A percentile compares a stretch with the other conserved stretches of the same genome.
Evolutionary conservation across 2,888 invertebrate genomes (phyloP).

Genomic region (Drosophila picticornis): DNA sequence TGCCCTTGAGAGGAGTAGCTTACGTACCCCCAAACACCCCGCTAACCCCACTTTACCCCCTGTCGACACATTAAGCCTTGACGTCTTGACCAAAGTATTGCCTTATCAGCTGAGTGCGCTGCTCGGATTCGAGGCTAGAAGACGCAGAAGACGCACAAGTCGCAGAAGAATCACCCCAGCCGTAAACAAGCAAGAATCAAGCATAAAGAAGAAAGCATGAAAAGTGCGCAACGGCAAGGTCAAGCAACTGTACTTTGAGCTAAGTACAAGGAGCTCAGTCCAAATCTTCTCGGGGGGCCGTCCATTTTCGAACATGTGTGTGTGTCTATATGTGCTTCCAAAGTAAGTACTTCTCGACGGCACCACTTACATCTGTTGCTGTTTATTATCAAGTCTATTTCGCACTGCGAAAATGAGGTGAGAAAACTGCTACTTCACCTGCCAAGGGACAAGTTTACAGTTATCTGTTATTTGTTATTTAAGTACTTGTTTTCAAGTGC

Average conservation of each 20-base stretch:
- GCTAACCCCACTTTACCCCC: not conserved
- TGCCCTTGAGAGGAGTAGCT: constrained; percentile 37
- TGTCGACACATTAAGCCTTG: constrained; percentile 1
- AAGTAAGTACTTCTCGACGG: not conserved
- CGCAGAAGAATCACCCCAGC: not conserved
- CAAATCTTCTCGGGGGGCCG: not conserved
- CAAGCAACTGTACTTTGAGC: not conserved
- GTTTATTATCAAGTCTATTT: not conserved
- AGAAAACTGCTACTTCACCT: not conserved
- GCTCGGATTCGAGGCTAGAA: not conserved
- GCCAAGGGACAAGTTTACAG: not conserved
- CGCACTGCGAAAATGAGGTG: not conserved
- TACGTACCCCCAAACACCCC: not conserved
- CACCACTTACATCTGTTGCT: not conserved
- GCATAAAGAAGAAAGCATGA: not conserved
- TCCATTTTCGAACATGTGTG: not conserved
- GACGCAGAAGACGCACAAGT: constrained; percentile 7
- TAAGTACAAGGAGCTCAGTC: not conserved
- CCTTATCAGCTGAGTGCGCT: constrained; percentile 14
- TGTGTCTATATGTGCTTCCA: not conserved
- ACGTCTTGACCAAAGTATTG: not conserved
- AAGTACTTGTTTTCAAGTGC: not conserved
- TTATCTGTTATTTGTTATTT: not conserved
- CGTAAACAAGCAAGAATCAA: not conserved
- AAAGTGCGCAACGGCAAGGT: not conserved